These are phyloP conservation scores for Liopterus haemorrhoidalis DNA, from an alignment of 2,888 invertebrate genomes.

Conservation along the genomic window DNA sequence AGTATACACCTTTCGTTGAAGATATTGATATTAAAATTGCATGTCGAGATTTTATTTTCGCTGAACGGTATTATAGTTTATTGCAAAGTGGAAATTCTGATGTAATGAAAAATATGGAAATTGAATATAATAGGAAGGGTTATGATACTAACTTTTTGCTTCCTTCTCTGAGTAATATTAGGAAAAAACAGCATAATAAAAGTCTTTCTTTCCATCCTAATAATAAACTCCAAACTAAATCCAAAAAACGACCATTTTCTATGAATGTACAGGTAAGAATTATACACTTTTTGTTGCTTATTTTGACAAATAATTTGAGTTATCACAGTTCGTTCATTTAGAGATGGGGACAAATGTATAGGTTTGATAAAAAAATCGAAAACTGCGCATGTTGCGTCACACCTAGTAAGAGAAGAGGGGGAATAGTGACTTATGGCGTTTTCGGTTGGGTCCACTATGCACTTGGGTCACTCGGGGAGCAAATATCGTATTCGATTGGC, in stretches of 20 bases:
- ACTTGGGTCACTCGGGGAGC: too few species aligned
- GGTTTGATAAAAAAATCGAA: too few species aligned
- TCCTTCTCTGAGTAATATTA: slow-evolving; percentile 3
- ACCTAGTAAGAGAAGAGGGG: too few species aligned
- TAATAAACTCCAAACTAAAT: slow-evolving; percentile 12
- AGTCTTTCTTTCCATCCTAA: slow-evolving; percentile 12
- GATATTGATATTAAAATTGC: slow-evolving; percentile 31
- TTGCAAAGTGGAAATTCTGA: slow-evolving; percentile 28
- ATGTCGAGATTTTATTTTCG: slow-evolving; percentile 37
- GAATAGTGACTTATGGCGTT: too few species aligned
- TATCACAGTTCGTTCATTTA: too few species aligned
- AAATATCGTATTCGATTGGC: too few species aligned
- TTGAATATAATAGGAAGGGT: slow-evolving; percentile 5
- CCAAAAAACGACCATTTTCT: slow-evolving; percentile 12
- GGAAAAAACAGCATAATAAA: slow-evolving; percentile 13
- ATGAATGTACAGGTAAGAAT: slow-evolving; percentile 18
- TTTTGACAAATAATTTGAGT: too few species aligned
- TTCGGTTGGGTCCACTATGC: too few species aligned
- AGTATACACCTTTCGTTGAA: slow-evolving; percentile 14
- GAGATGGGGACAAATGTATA: too few species aligned
- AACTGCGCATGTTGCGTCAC: too few species aligned
- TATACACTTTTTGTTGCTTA: not conserved
- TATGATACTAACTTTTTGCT: slow-evolving; percentile 18
- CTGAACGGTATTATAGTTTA: slow-evolving; percentile 34
- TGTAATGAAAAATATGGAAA: slow-evolving; percentile 4